Evolutionary conservation across 1,140 invertebrate genomes (phyloP).

Genomic region (Hylaeus anthracinus): DNA sequence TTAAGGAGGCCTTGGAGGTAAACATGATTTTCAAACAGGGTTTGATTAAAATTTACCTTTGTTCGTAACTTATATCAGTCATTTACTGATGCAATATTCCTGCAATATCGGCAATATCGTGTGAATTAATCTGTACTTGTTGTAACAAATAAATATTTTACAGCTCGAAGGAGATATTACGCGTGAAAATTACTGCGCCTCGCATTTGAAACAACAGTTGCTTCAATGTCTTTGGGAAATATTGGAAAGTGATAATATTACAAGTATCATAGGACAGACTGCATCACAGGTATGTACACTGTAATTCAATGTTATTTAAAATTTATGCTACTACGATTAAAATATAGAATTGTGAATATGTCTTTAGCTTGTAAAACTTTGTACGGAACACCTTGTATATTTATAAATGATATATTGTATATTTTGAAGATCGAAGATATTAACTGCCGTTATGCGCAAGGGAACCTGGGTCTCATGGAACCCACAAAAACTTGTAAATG

Average conservation of each 20-base stretch:
- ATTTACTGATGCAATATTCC: constrained; percentile 7
- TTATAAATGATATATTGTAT: not conserved
- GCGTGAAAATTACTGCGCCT: constrained; percentile 51
- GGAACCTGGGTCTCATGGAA: constrained; percentile 26
- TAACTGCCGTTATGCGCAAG: constrained; percentile 12
- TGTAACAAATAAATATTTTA: constrained; percentile 25
- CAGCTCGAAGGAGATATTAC: constrained; percentile 59
- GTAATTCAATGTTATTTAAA: not conserved
- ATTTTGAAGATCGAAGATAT: constrained; percentile 12
- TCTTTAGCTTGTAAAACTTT: too few species aligned
- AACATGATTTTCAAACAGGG: constrained; percentile 41
- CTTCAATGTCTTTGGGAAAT: constrained; percentile 71
- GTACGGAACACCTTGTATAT: not conserved
- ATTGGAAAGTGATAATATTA: constrained; percentile 52
- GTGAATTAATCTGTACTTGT: not conserved
- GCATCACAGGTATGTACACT: constrained; percentile 43
- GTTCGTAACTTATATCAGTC: too few species aligned
- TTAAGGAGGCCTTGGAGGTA: constrained; percentile 83
- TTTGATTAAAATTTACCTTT: not conserved
- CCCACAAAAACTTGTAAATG: not conserved
- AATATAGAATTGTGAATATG: not conserved
- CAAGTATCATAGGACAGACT: constrained; percentile 28
- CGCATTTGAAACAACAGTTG: constrained; percentile 65
- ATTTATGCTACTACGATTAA: not conserved
- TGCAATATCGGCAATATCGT: not conserved